These are phyloP conservation scores for Camelus dromedarius DNA, from an alignment of 2,113 vertebrate species.

Conservation along the genomic window DNA sequence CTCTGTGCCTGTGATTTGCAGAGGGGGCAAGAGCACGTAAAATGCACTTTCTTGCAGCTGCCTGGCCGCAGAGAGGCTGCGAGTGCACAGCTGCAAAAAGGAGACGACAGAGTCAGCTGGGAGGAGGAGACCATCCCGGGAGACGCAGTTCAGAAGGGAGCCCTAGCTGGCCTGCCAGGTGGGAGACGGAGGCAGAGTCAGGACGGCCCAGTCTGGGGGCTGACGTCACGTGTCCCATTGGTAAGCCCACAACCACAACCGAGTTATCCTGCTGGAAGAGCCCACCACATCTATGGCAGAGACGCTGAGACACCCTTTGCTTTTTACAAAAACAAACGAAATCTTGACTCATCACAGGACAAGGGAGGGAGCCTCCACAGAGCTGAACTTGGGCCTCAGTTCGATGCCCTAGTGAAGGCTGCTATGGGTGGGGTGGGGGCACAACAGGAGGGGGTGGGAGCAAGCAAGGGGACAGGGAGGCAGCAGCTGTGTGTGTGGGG, in stretches of 20 bases:
- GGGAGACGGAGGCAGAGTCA: fast-evolving
- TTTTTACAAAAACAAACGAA: conserved; percentile 40
- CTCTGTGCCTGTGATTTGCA: conserved; percentile 7
- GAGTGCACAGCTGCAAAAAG: conserved; percentile 68
- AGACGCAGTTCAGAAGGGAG: neutral
- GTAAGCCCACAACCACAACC: neutral
- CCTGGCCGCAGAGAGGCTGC: conserved; percentile 74
- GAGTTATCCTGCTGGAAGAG: neutral
- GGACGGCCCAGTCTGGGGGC: fast-evolving
- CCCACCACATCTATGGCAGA: neutral
- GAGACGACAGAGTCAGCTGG: conserved; percentile 59
- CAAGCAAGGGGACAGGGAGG: neutral
- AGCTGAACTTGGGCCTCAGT: neutral
- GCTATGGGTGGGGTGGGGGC: neutral
- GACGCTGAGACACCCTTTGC: neutral
- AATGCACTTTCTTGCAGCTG: conserved; percentile 53
- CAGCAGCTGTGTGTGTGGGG: neutral
- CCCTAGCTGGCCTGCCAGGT: neutral
- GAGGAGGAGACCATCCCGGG: conserved; percentile 18
- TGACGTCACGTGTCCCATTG: neutral
- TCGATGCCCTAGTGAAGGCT: neutral
- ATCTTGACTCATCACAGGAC: neutral
- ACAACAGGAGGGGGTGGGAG: fast-evolving
- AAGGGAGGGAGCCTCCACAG: neutral
- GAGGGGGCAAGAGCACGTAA: conserved; percentile 28